Evolutionary conservation across 2,113 vertebrate species (phyloP), one percentile per base, ranked within the genome.

Genomic region (Pseudonaja textilis): DNA sequence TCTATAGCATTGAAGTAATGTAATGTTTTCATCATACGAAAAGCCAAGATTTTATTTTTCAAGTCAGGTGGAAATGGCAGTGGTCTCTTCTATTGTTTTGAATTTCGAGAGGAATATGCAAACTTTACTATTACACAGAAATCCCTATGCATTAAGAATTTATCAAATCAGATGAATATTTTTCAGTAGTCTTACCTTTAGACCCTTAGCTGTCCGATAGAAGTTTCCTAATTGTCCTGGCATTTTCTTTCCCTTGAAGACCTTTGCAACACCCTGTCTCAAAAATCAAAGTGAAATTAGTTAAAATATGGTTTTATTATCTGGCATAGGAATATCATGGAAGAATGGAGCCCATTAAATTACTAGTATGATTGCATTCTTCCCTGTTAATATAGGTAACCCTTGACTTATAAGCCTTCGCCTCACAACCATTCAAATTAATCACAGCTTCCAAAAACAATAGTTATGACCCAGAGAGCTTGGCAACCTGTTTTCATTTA

Each of bases 161-260:
- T 29, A 85, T 45, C 34, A 89, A 45, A 42, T 12, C 25, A 25
- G 26, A 23, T 45, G 14, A 52, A 12, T 59, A 20, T 55, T 74
- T 26, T 26, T 47, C 47, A 6, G 87, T 4, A 54, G 23, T 95
- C 96, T 94, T 95, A 99, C 99, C 98, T 99, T 99, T 85, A 99
- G 97, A 54, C 98, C 99, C 26, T 92, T 94, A 11, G 95, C 91
- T 7, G 99, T 99, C 93, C 98, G 94, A 26, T 97, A 98, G 86
- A 92, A 3, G 93, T 99, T 99, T 20, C 99, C 99, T 99, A 99
- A 98, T 93, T 50, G 95, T 55, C 99, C 99, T 2, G 99, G 99
- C 99, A 99, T 98, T 96, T 99, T 99, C 95, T 98, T 99, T 59
- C 99, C 99, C 50, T 98, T 99, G 95, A 98, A 99, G 91, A 99